phyloP scores from a whole-genome alignment of 2,113 vertebrate genomes.

The Barnardius zonarius region DNA sequence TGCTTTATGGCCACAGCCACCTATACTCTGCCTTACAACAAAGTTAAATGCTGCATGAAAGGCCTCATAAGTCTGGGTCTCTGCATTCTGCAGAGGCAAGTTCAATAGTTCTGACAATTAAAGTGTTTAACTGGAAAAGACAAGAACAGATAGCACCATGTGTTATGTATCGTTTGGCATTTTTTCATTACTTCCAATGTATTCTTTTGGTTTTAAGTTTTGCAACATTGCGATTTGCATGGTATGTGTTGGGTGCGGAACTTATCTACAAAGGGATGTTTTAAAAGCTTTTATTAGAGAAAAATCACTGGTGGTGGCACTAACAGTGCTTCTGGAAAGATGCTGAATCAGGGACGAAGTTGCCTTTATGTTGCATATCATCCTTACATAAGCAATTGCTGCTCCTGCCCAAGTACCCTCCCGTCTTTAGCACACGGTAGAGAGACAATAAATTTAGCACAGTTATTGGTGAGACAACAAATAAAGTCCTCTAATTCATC shows the following conservation, averaged over 20 bases:
- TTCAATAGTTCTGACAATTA: neutral
- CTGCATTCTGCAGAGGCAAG: neutral
- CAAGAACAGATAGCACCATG: neutral
- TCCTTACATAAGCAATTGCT: neutral
- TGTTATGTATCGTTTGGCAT: neutral
- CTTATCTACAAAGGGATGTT: neutral
- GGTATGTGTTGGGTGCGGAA: neutral
- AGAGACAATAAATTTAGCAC: neutral
- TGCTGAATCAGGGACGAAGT: neutral
- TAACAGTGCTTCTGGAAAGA: neutral
- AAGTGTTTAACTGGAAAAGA: neutral
- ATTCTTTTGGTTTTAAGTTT: neutral
- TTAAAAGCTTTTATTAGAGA: neutral
- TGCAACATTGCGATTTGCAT: fast-evolving
- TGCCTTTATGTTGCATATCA: neutral
- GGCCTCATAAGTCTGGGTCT: neutral
- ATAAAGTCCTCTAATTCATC: neutral
- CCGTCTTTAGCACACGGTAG: fast-evolving
- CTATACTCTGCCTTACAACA: neutral
- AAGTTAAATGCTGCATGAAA: neutral
- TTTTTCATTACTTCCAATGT: neutral
- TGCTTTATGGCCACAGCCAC: neutral
- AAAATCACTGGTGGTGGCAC: neutral
- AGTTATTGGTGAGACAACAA: neutral
- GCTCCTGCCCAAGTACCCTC: fast-evolving